A percentile compares a stretch with the other conserved stretches of the same genome.
These are phyloP conservation scores for Hydropsyche tenuis DNA, from an alignment of 1,140 invertebrate species.

Conservation along the genomic window DNA sequence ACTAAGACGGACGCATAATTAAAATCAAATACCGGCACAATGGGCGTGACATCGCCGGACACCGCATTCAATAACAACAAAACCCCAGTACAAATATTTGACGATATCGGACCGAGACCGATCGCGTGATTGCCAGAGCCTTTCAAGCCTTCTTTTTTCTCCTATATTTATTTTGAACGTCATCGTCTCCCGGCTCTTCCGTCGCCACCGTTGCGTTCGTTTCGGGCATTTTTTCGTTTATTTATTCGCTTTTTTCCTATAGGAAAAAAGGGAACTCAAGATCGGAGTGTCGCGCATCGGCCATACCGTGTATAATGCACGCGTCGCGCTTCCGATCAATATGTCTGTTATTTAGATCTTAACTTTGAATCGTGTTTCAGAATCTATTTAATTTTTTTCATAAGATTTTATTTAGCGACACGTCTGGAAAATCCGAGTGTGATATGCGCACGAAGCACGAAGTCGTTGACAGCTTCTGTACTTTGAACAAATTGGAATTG, in stretches of 20 bases:
- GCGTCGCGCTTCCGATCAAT: constrained; percentile 11
- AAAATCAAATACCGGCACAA: constrained; percentile 43
- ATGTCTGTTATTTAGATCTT: constrained; percentile 5
- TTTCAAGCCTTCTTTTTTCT: constrained; percentile 24
- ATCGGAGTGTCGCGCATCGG: constrained; percentile 6
- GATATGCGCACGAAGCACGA: too few species aligned
- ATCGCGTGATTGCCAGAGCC: constrained; percentile 37
- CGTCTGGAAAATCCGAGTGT: too few species aligned
- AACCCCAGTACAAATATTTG: constrained; percentile 38
- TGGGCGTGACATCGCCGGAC: constrained; percentile 38
- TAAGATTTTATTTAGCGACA: too few species aligned
- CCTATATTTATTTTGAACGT: constrained; percentile 4
- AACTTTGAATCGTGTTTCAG: neutral
- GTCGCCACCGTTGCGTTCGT: neutral
- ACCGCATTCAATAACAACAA: constrained; percentile 32
- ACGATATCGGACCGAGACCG: constrained; percentile 32
- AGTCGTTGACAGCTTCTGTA: too few species aligned
- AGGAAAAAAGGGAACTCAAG: neutral
- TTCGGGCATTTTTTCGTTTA: neutral
- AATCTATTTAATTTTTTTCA: too few species aligned
- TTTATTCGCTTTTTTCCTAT: constrained; percentile 15
- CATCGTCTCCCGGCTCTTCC: neutral
- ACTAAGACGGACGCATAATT: constrained; percentile 40
- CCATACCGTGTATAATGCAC: constrained; percentile 17
- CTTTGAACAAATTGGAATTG: too few species aligned